Evolutionary conservation across 2,888 invertebrate species (phyloP).

Genomic region (Heteromyza rotundicornis): DNA sequence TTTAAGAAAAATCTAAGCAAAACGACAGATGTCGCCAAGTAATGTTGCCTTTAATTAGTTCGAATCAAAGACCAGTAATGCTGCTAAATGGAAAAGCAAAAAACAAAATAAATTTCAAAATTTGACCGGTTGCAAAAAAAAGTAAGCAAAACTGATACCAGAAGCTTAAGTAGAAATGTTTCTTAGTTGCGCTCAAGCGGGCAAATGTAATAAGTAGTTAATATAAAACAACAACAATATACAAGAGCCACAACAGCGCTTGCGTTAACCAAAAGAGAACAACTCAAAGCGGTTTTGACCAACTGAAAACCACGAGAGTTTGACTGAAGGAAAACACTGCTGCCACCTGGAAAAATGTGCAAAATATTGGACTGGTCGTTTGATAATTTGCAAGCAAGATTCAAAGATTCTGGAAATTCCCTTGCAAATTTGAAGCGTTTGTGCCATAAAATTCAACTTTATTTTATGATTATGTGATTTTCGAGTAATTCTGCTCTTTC

Average conservation of each 20-base stretch:
- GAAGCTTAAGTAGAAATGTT: neutral
- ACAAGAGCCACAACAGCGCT: neutral
- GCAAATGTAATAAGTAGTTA: neutral
- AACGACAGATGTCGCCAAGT: slow-evolving; percentile 6
- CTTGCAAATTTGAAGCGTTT: no score
- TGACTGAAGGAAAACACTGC: no score
- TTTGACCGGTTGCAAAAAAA: neutral
- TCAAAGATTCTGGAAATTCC: no score
- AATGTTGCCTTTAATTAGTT: neutral
- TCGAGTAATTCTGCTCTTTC: no score
- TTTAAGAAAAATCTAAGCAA: slow-evolving; percentile 2
- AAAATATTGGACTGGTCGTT: no score
- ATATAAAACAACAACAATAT: neutral
- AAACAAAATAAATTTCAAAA: neutral
- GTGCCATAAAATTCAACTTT: no score
- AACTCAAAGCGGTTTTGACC: slow-evolving; percentile 3
- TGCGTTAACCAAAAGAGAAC: neutral
- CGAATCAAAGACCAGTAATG: neutral
- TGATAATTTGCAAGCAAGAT: no score
- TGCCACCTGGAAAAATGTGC: no score
- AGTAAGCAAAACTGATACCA: neutral
- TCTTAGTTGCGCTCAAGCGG: neutral
- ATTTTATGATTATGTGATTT: no score
- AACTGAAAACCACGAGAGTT: no score
- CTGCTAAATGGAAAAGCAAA: neutral